phyloP scores from a whole-genome alignment of 2,888 invertebrate genomes.

The Priocnemis perturbator region DNA sequence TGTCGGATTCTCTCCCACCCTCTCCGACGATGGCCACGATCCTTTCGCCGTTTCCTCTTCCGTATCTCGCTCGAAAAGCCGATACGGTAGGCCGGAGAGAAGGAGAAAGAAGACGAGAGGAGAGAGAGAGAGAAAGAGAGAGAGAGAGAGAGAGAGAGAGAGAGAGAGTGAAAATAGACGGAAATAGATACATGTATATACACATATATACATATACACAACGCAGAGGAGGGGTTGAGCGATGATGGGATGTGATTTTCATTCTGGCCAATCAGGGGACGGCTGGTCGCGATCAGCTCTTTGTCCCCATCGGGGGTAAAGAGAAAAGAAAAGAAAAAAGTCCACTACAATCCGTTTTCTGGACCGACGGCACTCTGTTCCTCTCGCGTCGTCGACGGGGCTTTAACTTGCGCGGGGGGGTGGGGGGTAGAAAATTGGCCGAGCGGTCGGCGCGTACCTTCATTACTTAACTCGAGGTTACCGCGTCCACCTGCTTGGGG shows the following conservation, averaged over 20 bases:
- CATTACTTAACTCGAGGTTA: constrained; percentile 15
- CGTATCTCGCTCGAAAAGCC: constrained; percentile 3
- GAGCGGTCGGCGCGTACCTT: constrained; percentile 10
- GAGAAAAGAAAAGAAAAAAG: constrained; percentile 46
- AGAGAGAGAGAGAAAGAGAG: constrained; percentile 17
- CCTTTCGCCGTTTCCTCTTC: constrained; percentile 9
- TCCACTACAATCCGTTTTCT: constrained; percentile 59
- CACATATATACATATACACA: too few species aligned
- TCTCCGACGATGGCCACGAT: constrained; percentile 19
- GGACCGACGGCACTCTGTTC: constrained; percentile 46
- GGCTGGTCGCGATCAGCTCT: constrained; percentile 70
- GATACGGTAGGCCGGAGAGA: background rate
- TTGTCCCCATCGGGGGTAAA: constrained; percentile 46
- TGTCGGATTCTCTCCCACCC: constrained; percentile 50
- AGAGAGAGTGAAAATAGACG: background rate
- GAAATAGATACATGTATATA: constrained; percentile 8
- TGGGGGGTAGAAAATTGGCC: too few species aligned
- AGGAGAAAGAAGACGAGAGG: background rate
- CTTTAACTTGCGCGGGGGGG: too few species aligned
- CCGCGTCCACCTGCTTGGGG: too few species aligned
- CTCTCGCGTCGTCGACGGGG: constrained; percentile 8
- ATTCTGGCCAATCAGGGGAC: constrained; percentile 56
- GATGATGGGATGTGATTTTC: constrained; percentile 48
- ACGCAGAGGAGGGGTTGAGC: constrained; percentile 11
- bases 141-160: background rate